Evolutionary conservation across 37 sponge, comb jelly and placozoan species (phyloP), one percentile per base, ranked within the genome.

Genomic region (Oopsacas minuta): DNA sequence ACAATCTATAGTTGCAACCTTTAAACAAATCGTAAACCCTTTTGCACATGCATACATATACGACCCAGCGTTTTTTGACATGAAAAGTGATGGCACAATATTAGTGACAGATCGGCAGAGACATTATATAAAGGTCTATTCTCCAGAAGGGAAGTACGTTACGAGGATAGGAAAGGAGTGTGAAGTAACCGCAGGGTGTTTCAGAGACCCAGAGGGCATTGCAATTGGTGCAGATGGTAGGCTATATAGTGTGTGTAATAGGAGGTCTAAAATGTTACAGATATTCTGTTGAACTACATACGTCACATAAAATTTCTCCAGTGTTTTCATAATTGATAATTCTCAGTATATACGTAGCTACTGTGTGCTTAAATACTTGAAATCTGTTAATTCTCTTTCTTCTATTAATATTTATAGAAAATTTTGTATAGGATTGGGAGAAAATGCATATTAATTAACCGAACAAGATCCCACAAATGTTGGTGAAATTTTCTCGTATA

Each of bases 121-220:
- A n/a, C 75, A 61, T 61, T 61, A 61, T 61, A 12, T 61, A 25
- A 61, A 61, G 30, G 28, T 61, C 7, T 61, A 20, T n/a, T 61
- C 75, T 3, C 75, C 75, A 12, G 75, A 61, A 61, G 75, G 75
- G 75, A 61, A 61, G 30, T 61, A 61, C 30, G 75, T 61, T 25
- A 61, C 75, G 1, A 61, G 75, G 28, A 61, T 61, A 25, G 75
- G 75, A 3, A 61, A 61, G 30, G 75, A 61, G 28, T 10, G 75
- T 10, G 75, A 61, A 10, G 15, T 42, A 42, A 61, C 20, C 28
- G 28, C 30, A 3, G 75, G 75, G 20, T 25, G 28, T 61, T 61
- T 61, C 75, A 61, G 22, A 34, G 75, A 61, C 30, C 75, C 75
- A 61, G 75, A 61, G 75, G 75, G 75, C 28, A n/a, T 61, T 7